Percentiles rank a stretch among this genome's conserved stretches.
Evolutionary conservation across 2,888 invertebrate species (phyloP).

Genomic region (Emmelina monodactyla): DNA sequence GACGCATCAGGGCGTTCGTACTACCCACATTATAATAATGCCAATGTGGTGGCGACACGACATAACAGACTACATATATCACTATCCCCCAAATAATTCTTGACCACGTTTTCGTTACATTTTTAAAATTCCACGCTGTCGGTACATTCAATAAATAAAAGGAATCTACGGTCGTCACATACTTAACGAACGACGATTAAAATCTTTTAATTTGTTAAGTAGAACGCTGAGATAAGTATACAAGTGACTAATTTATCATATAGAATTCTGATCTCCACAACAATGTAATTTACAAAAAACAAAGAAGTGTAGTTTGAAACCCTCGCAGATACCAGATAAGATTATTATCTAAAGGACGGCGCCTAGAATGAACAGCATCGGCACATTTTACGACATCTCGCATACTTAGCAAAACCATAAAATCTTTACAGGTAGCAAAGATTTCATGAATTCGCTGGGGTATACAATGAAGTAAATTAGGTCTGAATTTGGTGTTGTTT

Average conservation of each 20-base stretch:
- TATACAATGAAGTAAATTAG: no score
- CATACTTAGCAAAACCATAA: not conserved
- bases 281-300: constrained; percentile 16
- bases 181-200: no score
- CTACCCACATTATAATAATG: constrained; percentile 27
- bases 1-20: constrained; percentile 29
- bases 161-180: no score
- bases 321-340: constrained; percentile 21
- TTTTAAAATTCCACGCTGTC: no score
- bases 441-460: not conserved
- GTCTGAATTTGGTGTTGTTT: no score
- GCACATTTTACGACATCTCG: not conserved
- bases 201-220: no score
- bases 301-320: constrained; percentile 20
- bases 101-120: no score
- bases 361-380: constrained; percentile 17
- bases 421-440: constrained; percentile 1
- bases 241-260: not conserved
- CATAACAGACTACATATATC: constrained; percentile 37
- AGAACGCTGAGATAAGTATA: not conserved
- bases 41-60: constrained; percentile 27
- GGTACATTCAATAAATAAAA: no score
- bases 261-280: not conserved
- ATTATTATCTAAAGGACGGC: constrained; percentile 19
- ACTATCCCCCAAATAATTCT: constrained; percentile 22